Conservation (phyloP, 1,140 invertebrate species). For the Drosophila santomea region DNA sequence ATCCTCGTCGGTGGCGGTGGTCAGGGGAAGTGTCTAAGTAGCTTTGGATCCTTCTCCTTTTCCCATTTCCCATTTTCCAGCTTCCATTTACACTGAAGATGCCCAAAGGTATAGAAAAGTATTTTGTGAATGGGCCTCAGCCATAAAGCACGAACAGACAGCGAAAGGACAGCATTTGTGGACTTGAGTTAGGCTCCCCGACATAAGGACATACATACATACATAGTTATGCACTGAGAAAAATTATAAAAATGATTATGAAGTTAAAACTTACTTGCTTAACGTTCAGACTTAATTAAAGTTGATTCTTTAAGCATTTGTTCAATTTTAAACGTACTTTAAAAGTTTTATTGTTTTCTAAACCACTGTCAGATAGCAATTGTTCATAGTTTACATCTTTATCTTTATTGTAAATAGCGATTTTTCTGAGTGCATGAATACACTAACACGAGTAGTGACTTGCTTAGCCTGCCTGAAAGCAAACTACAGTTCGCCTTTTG, state of each 20-base stretch:
- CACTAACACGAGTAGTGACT: conserved; percentile 2
- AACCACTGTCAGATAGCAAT: neutral
- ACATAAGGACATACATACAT: neutral
- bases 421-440: conserved; percentile 7
- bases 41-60: conserved; percentile 4
- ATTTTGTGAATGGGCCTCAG: conserved; percentile 32
- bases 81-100: conserved; percentile 39
- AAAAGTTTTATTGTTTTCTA: neutral
- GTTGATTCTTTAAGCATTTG: neutral
- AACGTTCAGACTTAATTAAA: neutral
- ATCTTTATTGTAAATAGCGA: too few species aligned
- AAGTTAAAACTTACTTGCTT: neutral
- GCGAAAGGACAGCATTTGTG: conserved; percentile 16
- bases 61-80: neutral
- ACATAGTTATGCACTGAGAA: conserved; percentile 4
- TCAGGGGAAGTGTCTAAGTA: conserved; percentile 22
- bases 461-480: conserved; percentile 20
- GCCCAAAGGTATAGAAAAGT: conserved; percentile 35
- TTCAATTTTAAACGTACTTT: neutral
- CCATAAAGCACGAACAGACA: conserved; percentile 25
- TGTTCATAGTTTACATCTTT: too few species aligned
- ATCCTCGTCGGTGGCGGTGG: neutral
- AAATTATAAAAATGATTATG: neutral
- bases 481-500: conserved; percentile 23
- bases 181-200: conserved; percentile 15